These are phyloP conservation scores for Cercocebus atys DNA, from an alignment of 2,113 vertebrate species.

Conservation along the genomic window DNA sequence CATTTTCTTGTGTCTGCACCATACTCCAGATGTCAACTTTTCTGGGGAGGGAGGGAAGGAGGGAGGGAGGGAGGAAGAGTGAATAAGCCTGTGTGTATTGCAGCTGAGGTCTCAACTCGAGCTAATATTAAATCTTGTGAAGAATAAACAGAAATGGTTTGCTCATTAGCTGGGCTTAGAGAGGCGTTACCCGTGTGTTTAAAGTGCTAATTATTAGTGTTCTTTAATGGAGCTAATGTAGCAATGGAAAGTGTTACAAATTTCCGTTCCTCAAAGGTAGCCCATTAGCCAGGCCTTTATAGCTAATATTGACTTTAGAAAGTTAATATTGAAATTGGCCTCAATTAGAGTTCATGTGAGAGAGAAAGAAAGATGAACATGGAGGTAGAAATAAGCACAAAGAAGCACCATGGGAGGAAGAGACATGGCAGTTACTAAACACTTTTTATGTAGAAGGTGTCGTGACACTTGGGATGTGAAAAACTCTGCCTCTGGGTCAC, in stretches of 20 bases:
- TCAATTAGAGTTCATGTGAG: not conserved
- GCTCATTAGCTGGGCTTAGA: slow-evolving; percentile 70
- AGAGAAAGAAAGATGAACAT: not conserved
- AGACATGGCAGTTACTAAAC: not conserved
- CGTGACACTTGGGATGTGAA: not conserved
- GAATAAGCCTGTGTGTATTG: slow-evolving; percentile 8
- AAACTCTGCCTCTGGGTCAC: not conserved
- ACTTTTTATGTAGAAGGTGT: not conserved
- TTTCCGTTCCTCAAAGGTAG: slow-evolving; percentile 57
- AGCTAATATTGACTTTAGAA: slow-evolving; percentile 52
- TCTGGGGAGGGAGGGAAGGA: not conserved
- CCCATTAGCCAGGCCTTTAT: slow-evolving; percentile 40
- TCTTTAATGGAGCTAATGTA: slow-evolving; percentile 67
- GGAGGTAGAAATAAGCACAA: not conserved
- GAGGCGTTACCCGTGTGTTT: slow-evolving; percentile 53
- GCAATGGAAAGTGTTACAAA: slow-evolving; percentile 58
- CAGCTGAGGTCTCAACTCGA: slow-evolving; percentile 59
- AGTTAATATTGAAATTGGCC: slow-evolving; percentile 48
- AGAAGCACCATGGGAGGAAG: not conserved
- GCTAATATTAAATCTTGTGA: slow-evolving; percentile 67
- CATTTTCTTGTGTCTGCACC: not conserved
- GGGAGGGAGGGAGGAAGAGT: not conserved
- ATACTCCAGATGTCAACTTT: not conserved
- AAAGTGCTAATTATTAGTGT: slow-evolving; percentile 73
- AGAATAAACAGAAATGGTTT: slow-evolving; percentile 73